Base-by-base conservation (phyloP, 2,888 invertebrate genomes). In the Nysson spinosus region DNA sequence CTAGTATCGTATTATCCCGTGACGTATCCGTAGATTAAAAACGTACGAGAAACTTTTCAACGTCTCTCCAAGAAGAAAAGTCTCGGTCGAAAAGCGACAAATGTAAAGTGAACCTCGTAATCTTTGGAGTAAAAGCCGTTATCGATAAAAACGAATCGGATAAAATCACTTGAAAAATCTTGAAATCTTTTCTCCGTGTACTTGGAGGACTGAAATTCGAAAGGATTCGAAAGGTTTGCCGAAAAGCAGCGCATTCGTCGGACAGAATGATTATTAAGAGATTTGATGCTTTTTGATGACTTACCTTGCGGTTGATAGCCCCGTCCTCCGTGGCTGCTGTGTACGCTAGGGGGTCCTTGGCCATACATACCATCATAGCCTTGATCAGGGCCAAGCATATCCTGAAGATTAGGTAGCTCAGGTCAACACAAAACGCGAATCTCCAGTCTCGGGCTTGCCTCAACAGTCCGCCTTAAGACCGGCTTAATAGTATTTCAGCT, bases 331-430 rank as follows among this genome's bases (percentile, higher is more conserved):
- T 93, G 93, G 84, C 92, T 92, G 90, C 93, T 93, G 89, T 94
- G 94, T 86, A 94, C 93, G 87, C 93, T 94, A 80, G 96, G 95
- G 80, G 96, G 95, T 87, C 96, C 94, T 88, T 96, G 96, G 85
- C 94, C 94, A 89, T 96, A 97, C 91, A 96, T 92, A 88, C 95
- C 95, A 88, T 96, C 96, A 90, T 96, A 97, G 85, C 95, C 93
- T 89, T 96, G 96, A 88, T 96, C 96, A 83, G 95, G 94, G 86
- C 93, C 94, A 88, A 95, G 92, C 93, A 95, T 95, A 89, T 96
- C 97, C 95, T 96, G 86, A 79, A 84, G 83, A 87, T 83, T 80
- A 82, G 79, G 85, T 84, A 84, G 80, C 80, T 83, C 84, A 86
- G 83, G 80, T 85, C 76, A 87, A 85, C 80, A 84, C 81, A 83